Evolutionary conservation across 2,797 vertebrate species (phyloP), one percentile per base, ranked within the genome.

Genomic region (Hipposideros larvatus): DNA sequence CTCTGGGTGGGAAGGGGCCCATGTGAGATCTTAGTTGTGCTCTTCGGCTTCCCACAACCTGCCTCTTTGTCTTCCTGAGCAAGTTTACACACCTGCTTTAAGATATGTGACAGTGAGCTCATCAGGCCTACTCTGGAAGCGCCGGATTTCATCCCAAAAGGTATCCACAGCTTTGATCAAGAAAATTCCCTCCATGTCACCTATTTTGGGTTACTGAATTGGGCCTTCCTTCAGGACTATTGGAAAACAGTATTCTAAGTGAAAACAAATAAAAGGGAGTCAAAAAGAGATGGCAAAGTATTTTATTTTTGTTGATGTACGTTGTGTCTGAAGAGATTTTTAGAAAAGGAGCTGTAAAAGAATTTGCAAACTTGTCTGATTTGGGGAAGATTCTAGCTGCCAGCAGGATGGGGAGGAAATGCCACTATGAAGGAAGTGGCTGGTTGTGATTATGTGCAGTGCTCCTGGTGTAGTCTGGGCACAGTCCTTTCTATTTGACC

Each of bases 171-270:
- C 34, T n/a, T 78, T 66, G 11, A 53, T 41, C 9, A 79, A 63
- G 46, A 87, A 90, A 94, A 92, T 94, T 51, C 86, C 95, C 43
- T 61, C 34, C 22, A 41, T 7, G 1, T 74, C 59, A 37, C 74
- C 59, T 10, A 71, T 31, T 51, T n/a, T 70, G 41, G 43, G 2
- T 66, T 6, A 0, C 0, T 0, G 71, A 0, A 28, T 26, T 8
- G 24, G 16, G 5, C 18, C 82, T 51, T 61, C n/a, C 18, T 51
- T 73, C 43, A 5, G 43, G 18, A 14, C n/a, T 16, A 71, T 48
- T 55, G 9, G 51, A 21, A 53, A n/a, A 86, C 21, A 11, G 83
- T 14, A 57, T 41, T 86, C 24, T 43, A 43, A 31, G 34, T 57
- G 57, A 22, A 57, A 57, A 66, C 24, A 51, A 51, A 86, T 34